Conservation (phyloP, 2,797 vertebrate genomes). For the Ambastaia sidthimunki region DNA sequence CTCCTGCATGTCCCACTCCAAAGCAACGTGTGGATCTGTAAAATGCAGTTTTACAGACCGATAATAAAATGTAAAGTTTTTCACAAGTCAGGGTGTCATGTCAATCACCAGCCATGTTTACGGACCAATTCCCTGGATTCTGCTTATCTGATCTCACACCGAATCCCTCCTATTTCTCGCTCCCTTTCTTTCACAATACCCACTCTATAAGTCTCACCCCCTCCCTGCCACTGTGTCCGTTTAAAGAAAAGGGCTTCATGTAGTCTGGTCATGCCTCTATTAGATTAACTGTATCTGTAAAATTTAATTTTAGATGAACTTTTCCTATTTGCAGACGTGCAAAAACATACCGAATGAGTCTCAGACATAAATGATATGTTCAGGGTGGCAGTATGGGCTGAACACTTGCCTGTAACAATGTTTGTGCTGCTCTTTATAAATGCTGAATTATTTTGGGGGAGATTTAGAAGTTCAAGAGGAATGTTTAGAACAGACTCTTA, state of each 20-base stretch:
- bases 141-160: slow-evolving; percentile 50
- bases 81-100: slow-evolving; percentile 32
- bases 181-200: slow-evolving; percentile 3
- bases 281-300: slow-evolving; percentile 21
- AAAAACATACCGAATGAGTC: slow-evolving; percentile 12
- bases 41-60: slow-evolving; percentile 34
- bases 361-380: slow-evolving; percentile 13
- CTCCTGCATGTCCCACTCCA: slow-evolving; percentile 2
- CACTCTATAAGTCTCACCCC: not conserved
- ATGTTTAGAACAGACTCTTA: not conserved
- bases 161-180: not conserved
- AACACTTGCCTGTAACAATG: not conserved
- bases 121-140: slow-evolving; percentile 42
- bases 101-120: slow-evolving; percentile 50
- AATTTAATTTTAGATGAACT: not conserved
- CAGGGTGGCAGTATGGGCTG: not conserved
- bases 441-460: not conserved
- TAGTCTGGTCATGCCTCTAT: slow-evolving; percentile 14
- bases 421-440: not conserved
- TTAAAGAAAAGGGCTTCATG: slow-evolving; percentile 19
- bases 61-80: slow-evolving; percentile 53
- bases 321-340: not conserved
- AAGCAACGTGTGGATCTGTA: slow-evolving; percentile 36
- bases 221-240: slow-evolving; percentile 2
- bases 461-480: not conserved